Evolutionary conservation across 2,797 vertebrate genomes (phyloP).

Genomic region (Rhinichthys osculus): DNA sequence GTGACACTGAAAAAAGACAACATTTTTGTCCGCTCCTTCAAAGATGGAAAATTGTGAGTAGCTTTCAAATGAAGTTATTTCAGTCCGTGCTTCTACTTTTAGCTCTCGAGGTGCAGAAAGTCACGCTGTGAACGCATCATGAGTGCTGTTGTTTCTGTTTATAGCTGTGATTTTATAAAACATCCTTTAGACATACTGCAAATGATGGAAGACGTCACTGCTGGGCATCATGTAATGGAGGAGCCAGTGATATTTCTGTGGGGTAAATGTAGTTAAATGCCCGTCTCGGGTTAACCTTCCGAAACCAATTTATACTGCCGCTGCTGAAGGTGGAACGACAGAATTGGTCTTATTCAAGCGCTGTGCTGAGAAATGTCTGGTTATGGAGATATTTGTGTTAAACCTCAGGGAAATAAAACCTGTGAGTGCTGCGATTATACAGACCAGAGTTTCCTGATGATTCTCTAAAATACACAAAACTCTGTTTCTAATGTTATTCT

Average conservation of each 20-base stretch:
- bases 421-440: neutral
- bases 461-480: neutral
- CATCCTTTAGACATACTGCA: neutral
- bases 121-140: neutral
- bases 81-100: neutral
- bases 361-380: neutral
- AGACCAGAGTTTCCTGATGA: neutral
- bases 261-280: neutral
- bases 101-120: neutral
- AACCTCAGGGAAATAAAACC: neutral
- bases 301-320: neutral
- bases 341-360: neutral
- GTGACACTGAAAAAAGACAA: constrained; percentile 82
- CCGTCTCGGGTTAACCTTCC: neutral
- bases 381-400: constrained; percentile 10
- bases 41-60: constrained; percentile 86
- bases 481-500: neutral
- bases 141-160: neutral
- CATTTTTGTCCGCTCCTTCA: constrained; percentile 84
- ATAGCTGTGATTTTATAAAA: neutral
- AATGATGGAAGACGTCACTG: neutral
- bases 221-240: neutral
- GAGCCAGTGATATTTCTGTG: neutral
- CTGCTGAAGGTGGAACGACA: neutral
- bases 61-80: constrained; percentile 20